Conservation (phyloP, 2,888 invertebrate species). For the Lutraria lutraria region DNA sequence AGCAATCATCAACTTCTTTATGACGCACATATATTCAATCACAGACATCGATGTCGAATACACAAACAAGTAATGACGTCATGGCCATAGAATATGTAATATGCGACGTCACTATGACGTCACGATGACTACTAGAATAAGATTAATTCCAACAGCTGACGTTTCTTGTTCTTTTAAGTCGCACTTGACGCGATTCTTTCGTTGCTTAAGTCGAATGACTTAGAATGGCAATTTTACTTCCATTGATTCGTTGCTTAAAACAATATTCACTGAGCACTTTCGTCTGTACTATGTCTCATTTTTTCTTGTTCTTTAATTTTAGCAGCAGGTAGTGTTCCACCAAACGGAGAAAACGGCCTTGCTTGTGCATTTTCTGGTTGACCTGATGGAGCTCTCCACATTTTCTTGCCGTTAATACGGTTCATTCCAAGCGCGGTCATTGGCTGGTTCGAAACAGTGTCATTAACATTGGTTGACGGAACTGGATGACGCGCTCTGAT, state of each 20-base stretch:
- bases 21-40: not conserved
- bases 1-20: not conserved
- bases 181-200: not conserved
- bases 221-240: not conserved
- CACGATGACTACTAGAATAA: not conserved
- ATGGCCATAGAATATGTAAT: not conserved
- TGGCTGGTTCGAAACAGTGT: conserved; percentile 55
- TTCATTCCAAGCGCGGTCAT: conserved; percentile 34
- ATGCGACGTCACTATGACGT: not conserved
- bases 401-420: conserved; percentile 65
- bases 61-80: not conserved
- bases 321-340: conserved; percentile 75
- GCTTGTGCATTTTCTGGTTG: conserved; percentile 70
- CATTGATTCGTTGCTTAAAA: not conserved
- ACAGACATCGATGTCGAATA: not conserved
- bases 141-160: not conserved
- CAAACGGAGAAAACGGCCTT: conserved; percentile 76
- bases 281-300: conserved; percentile 33
- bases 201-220: not conserved
- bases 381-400: conserved; percentile 75
- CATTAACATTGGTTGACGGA: conserved; percentile 49
- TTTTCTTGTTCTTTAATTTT: conserved; percentile 72
- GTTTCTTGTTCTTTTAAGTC: not conserved
- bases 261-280: not conserved
- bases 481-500: conserved; percentile 73